Evolutionary conservation across 2,797 vertebrate species (phyloP), one percentile per base, ranked within the genome.

Genomic region (Leuciscus waleckii): DNA sequence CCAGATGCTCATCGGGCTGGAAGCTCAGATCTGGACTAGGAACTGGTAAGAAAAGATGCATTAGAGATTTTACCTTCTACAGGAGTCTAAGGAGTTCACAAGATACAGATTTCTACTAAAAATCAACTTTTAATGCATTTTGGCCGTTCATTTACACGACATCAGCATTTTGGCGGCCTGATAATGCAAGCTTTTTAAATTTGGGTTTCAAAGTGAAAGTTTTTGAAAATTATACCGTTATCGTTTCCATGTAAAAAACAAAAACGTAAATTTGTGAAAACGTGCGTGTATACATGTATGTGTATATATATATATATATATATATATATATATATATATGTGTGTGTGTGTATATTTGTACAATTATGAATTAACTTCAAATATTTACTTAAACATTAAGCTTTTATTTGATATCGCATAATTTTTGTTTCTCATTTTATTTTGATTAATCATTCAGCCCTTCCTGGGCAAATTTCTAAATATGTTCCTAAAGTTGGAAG

Each of bases 11-110:
- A 0, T 97, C 96, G 0, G 96, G 96, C 16, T 95, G 96, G 91
- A 97, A 97, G 92, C 95, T 96, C 91, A 97, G 95, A 88, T 97
- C 97, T 0, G 97, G 97, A 90, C 97, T 98, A 87, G 97, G 96
- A 73, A 98, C 98, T 98, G 87, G 83, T 26, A 32, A 16, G 37
- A 76, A 71, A 2, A 75, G 26, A 39, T 4, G 8, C 26, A 69
- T 54, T 70, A 58, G 26, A n/a, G 10, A 58, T 23, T 4, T 74
- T 21, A 49, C 29, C 14, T 63, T 16, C 26, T 58, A 58, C 5
- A 14, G 32, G 10, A 26, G 32, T 82, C 11, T 14, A 26, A 61
- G 19, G 17, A 8, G 17, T 58, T 58, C n/a, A 11, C 23, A 13
- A 11, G 10, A 61, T 13, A 61, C 4, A 19, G 51, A 7, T 54